phyloP scores from a whole-genome alignment of 2,797 vertebrate genomes.

The Pipistrellus pipistrellus region DNA sequence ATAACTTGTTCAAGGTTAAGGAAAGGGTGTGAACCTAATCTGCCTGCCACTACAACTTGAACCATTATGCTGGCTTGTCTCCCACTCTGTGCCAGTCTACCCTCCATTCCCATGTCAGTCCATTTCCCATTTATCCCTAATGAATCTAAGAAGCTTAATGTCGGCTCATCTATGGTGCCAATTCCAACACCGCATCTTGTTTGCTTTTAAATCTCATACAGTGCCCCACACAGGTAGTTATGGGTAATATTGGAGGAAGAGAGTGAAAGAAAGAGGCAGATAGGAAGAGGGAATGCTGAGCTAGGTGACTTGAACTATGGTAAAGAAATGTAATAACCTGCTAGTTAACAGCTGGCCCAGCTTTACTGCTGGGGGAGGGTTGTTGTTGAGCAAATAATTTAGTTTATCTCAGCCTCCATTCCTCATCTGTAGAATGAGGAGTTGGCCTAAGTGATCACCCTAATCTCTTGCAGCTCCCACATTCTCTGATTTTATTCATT shows the following conservation, averaged over 20 bases:
- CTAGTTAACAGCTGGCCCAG: neutral
- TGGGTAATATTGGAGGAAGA: neutral
- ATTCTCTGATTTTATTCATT: conserved; percentile 33
- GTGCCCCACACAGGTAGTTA: neutral
- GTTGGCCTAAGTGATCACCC: neutral
- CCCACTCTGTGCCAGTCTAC: neutral
- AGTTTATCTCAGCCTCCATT: neutral
- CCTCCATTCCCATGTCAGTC: neutral
- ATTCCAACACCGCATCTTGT: neutral
- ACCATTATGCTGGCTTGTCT: neutral
- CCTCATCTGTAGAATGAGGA: neutral
- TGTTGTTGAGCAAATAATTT: neutral
- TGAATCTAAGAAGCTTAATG: neutral
- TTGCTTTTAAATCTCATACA: neutral
- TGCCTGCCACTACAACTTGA: neutral
- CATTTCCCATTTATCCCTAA: neutral
- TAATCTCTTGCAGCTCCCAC: neutral
- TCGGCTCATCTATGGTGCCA: neutral
- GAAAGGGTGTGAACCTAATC: neutral
- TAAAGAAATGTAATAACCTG: neutral
- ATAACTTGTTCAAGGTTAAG: neutral
- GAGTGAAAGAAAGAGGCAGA: neutral
- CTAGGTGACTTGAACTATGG: neutral
- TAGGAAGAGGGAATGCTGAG: neutral
- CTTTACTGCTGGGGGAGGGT: neutral